These are phyloP conservation scores for Oreortyx pictus DNA, from an alignment of 2,797 vertebrate genomes.

Conservation along the genomic window DNA sequence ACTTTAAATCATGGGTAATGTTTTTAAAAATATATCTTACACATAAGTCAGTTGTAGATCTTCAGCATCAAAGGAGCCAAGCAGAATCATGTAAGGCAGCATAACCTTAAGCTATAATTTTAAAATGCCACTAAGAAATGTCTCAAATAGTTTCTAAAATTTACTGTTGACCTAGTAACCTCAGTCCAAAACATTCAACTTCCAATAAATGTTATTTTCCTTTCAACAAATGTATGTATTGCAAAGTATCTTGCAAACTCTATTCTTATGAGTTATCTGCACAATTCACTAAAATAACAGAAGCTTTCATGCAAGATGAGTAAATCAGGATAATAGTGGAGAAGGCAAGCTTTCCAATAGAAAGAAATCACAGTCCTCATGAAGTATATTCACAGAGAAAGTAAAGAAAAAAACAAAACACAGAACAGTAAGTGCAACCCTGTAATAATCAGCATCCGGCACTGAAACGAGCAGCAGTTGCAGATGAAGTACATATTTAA, in stretches of 20 bases:
- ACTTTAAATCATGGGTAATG: conserved; percentile 76
- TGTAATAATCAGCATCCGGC: conserved; percentile 37
- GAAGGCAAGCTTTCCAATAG: background rate
- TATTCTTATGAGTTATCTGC: background rate
- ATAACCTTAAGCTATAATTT: conserved; percentile 77
- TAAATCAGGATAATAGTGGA: background rate
- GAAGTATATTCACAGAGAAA: background rate
- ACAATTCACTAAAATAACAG: conserved; percentile 1
- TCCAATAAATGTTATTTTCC: conserved; percentile 70
- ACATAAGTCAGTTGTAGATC: conserved; percentile 76
- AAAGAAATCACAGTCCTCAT: conserved; percentile 14
- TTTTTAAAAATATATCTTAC: conserved; percentile 75
- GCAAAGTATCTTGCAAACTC: background rate
- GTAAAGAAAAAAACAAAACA: background rate
- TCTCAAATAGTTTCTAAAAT: conserved; percentile 76
- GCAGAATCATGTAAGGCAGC: conserved; percentile 60
- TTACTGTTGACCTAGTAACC: conserved; percentile 79
- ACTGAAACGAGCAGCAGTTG: conserved; percentile 28
- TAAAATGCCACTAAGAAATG: conserved; percentile 75
- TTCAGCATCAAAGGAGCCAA: conserved; percentile 78
- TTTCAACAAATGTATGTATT: conserved; percentile 21
- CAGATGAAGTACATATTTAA: conserved; percentile 31
- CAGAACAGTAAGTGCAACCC: background rate
- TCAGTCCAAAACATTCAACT: conserved; percentile 69
- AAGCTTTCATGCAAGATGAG: background rate